Evolutionary conservation across 2,888 invertebrate genomes (phyloP), one percentile per base, ranked within the genome.

Genomic region (Adela reaumurella): DNA sequence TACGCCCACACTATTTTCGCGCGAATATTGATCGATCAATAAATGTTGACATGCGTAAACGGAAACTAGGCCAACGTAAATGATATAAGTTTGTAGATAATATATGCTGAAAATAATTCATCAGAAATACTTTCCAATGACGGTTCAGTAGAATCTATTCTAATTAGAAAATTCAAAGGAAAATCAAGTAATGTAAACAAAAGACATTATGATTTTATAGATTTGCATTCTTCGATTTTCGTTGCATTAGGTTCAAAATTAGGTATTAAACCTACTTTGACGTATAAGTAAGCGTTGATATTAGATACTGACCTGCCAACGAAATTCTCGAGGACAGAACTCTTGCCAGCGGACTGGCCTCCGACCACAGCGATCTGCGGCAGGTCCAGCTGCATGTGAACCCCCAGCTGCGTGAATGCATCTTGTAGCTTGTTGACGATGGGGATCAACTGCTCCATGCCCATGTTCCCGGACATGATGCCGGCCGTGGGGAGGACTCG

Each of bases 311-410:
- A 96, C 97, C 92, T 94, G 79, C 99, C 99, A 58, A 99, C 99
- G 71, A 99, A 99, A 83, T 99, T 99, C 83, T 99, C 99, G 68
- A 99, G 83, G 51, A 99, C 99, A 49, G 98, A 98, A 78, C 97
- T 97, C 82, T 99, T 99, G 63, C 99, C 99, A 63, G 99, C 99
- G 68, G 97, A 97, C 78, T 99, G 99, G 63, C 98, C 98, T 71
- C 99, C 99, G 65, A 99, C 98, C 54, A 99, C 99, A 56, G 98
- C 99, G 67, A 99, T 99, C 83, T 99, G 99, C 58, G 99, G 99
- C 68, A 99, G 84, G 85, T 99, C 99, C 70, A 99, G 83, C 71
- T 95, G 94, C 90, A 99, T 92, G 69, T 95, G 92, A 62, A 98
- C 97, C 60, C 98, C 99, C 71, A 99, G 83, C 67, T 94, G 93